Evolutionary conservation across 1,140 invertebrate species (phyloP).

Genomic region (Hetaerina americana): DNA sequence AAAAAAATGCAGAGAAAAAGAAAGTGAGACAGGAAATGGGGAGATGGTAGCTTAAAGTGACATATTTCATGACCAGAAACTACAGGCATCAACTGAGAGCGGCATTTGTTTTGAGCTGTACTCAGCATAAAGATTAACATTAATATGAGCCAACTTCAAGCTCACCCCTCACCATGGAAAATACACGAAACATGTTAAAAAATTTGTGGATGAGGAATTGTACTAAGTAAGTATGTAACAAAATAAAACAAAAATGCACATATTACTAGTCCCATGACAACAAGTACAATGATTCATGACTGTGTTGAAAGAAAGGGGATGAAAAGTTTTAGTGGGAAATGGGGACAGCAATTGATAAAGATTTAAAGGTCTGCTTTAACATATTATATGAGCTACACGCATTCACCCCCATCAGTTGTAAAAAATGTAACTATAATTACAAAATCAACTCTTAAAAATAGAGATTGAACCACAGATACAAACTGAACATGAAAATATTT

Average conservation of each 20-base stretch:
- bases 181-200: background rate
- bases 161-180: background rate
- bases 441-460: background rate
- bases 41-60: background rate
- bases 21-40: background rate
- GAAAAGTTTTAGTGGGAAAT: background rate
- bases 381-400: background rate
- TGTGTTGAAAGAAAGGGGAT: background rate
- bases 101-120: too few species aligned
- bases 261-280: background rate
- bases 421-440: background rate
- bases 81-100: too few species aligned
- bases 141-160: background rate
- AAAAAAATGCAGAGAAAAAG: background rate
- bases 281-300: background rate
- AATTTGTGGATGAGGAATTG: background rate
- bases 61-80: background rate
- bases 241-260: background rate
- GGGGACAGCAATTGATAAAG: background rate
- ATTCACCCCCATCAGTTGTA: background rate
- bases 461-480: background rate
- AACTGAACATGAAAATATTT: slow-evolving; percentile 1
- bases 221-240: background rate
- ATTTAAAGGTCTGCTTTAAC: background rate
- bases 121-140: background rate